Evolutionary conservation across 2,888 invertebrate genomes (phyloP).

Genomic region (Drosophila villosipedis): DNA sequence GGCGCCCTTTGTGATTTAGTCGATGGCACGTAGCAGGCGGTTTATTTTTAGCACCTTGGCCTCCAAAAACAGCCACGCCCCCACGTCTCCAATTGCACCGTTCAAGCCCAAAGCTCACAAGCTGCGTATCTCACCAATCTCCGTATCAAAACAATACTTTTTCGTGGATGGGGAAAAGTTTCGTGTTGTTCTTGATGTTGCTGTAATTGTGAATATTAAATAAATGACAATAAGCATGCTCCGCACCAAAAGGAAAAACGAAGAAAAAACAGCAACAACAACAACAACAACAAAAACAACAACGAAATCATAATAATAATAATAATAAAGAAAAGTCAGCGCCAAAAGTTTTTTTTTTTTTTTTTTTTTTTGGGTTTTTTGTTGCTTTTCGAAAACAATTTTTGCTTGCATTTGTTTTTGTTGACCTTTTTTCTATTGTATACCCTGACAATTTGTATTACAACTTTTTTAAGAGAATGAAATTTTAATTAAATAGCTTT

Average conservation of each 20-base stretch:
- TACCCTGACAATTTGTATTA: background rate
- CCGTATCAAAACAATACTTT: constrained; percentile 72
- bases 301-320: constrained; percentile 8
- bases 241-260: constrained; percentile 2
- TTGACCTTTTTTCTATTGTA: background rate
- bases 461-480: background rate
- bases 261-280: constrained; percentile 1
- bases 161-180: constrained; percentile 39
- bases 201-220: constrained; percentile 74
- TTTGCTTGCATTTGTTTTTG: constrained; percentile 9
- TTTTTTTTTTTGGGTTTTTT: constrained; percentile 1
- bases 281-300: constrained; percentile 7
- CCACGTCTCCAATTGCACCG: background rate
- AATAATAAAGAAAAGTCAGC: constrained; percentile 31
- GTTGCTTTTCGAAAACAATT: constrained; percentile 16
- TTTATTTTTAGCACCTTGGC: constrained; percentile 72
- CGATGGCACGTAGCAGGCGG: constrained; percentile 61
- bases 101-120: background rate
- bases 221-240: constrained; percentile 51
- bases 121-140: constrained; percentile 44
- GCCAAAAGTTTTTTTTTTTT: constrained; percentile 40
- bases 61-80: constrained; percentile 20
- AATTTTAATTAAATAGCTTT: background rate
- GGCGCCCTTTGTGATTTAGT: constrained; percentile 50
- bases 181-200: constrained; percentile 34